phyloP scores from a whole-genome alignment of 2,888 invertebrate genomes.

The Andrena minutula region DNA sequence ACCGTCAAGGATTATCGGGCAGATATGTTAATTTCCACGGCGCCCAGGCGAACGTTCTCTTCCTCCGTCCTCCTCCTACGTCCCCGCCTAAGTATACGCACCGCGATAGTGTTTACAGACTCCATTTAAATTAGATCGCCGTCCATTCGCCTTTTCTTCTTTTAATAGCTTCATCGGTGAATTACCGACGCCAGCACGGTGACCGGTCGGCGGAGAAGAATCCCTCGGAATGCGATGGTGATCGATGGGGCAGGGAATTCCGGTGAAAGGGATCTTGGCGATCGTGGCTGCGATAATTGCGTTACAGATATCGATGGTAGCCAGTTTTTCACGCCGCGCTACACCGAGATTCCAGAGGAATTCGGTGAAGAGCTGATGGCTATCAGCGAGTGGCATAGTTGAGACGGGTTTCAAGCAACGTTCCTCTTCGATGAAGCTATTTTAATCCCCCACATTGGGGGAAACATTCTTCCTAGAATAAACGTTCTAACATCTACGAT shows the following conservation, averaged over 20 bases:
- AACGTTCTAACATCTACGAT: no score
- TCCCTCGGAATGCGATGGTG: conserved; percentile 6
- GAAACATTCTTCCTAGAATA: no score
- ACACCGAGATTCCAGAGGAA: no score
- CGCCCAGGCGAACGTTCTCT: conserved; percentile 63
- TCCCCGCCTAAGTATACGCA: conserved; percentile 1
- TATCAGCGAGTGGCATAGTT: no score
- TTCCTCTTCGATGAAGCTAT: no score
- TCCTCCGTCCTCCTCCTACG: conserved; percentile 21
- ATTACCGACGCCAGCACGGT: conserved; percentile 48
- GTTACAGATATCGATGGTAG: neutral
- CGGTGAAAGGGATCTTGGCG: conserved; percentile 14
- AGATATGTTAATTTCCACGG: conserved; percentile 82
- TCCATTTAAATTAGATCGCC: conserved; percentile 81
- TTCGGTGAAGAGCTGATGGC: no score
- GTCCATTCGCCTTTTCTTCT: conserved; percentile 48
- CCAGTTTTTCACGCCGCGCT: no score
- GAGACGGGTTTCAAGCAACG: no score
- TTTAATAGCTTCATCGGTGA: conserved; percentile 76
- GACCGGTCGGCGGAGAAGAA: neutral
- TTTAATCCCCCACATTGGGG: no score
- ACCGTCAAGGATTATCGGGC: conserved; percentile 77
- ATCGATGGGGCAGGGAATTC: conserved; percentile 14
- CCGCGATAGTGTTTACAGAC: conserved; percentile 57
- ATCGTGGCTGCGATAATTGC: conserved; percentile 8